Conservation (phyloP, 1,140 invertebrate genomes). For the Sycobia sp. region DNA sequence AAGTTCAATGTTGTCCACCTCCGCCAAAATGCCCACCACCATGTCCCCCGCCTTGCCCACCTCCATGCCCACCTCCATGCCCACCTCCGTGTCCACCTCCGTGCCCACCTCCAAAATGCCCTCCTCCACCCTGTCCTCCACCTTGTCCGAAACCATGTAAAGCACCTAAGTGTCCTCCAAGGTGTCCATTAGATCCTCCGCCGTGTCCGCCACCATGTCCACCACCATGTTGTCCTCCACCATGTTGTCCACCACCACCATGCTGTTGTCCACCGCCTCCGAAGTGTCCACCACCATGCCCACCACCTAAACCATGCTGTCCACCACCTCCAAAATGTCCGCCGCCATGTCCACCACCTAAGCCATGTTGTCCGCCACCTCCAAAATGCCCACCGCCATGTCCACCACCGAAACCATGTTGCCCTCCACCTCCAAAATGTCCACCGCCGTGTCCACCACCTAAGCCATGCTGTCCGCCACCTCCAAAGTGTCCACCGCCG, state of each 20-base stretch:
- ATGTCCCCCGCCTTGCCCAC: neutral
- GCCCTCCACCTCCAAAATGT: slow-evolving; percentile 11
- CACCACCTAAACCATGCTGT: neutral
- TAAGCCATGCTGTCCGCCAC: neutral
- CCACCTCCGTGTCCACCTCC: slow-evolving; percentile 1
- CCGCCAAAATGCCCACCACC: neutral
- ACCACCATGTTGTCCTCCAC: neutral
- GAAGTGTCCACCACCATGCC: slow-evolving; percentile 1
- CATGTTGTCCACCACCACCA: neutral
- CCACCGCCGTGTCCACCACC: slow-evolving; percentile 17
- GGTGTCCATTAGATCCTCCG: neutral
- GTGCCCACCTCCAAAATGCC: neutral
- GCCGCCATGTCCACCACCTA: slow-evolving; percentile 8
- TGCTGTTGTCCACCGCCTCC: neutral
- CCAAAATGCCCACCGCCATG: neutral
- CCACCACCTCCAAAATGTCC: slow-evolving; percentile 16
- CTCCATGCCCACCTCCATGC: slow-evolving; percentile 4
- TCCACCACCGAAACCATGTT: slow-evolving; percentile 2
- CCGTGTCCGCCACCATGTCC: neutral
- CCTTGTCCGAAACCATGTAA: slow-evolving; percentile 10
- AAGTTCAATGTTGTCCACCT: neutral
- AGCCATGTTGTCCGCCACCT: neutral
- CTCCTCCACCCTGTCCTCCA: slow-evolving; percentile 16
- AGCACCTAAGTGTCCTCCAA: slow-evolving; percentile 21
- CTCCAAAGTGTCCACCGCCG: neutral